These are phyloP conservation scores for Cordilura impudica DNA, from an alignment of 2,888 invertebrate species.

Conservation along the genomic window DNA sequence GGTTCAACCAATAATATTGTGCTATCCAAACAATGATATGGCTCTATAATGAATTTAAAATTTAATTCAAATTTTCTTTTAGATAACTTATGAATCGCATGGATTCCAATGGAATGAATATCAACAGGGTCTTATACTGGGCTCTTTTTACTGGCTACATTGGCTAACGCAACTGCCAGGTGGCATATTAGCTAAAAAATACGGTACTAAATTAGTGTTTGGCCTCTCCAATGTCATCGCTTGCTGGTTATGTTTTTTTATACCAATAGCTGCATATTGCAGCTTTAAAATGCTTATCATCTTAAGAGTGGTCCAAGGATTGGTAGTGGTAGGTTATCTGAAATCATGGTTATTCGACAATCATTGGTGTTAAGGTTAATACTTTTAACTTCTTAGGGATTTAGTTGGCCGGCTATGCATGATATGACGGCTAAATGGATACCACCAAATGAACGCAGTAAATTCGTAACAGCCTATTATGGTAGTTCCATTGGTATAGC, in stretches of 20 bases:
- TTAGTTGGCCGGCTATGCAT: slow-evolving; percentile 88
- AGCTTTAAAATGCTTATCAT: slow-evolving; percentile 80
- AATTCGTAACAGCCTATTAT: slow-evolving; percentile 82
- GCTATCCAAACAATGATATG: too few relatives aligned
- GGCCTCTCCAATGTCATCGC: slow-evolving; percentile 83
- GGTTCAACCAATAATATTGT: too few relatives aligned
- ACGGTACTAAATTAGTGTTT: slow-evolving; percentile 85
- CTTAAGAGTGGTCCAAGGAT: slow-evolving; percentile 83
- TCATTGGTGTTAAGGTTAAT: too few relatives aligned
- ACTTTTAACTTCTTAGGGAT: slow-evolving; percentile 78
- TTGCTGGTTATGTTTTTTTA: slow-evolving; percentile 82
- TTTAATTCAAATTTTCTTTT: slow-evolving; percentile 34
- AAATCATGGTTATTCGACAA: too few relatives aligned
- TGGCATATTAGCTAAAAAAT: slow-evolving; percentile 83
- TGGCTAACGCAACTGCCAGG: slow-evolving; percentile 86
- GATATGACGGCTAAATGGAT: slow-evolving; percentile 89
- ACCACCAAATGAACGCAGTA: slow-evolving; percentile 87
- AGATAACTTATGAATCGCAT: slow-evolving; percentile 68
- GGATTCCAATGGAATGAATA: slow-evolving; percentile 83
- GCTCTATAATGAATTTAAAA: too few relatives aligned
- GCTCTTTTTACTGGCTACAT: slow-evolving; percentile 86
- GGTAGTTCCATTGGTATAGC: slow-evolving; percentile 85
- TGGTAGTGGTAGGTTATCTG: slow-evolving; percentile 84
- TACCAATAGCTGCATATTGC: slow-evolving; percentile 82
- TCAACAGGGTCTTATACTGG: slow-evolving; percentile 82